Evolutionary conservation across 1,140 invertebrate species (phyloP).

Genomic region (Andricus grossulariae): DNA sequence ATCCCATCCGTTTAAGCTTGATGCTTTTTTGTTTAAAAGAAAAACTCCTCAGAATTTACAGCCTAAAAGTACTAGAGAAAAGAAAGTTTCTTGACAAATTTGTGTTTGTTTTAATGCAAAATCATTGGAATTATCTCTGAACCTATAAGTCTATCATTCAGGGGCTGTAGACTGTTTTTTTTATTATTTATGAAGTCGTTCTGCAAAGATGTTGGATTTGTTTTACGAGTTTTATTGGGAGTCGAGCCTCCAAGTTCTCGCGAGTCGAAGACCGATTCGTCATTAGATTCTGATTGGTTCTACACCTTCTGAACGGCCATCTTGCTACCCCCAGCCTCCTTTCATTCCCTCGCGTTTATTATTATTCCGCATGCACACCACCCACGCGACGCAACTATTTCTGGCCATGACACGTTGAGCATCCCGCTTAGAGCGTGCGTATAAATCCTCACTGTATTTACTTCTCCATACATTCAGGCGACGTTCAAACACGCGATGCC

Average conservation of each 20-base stretch:
- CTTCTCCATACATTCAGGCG: conserved; percentile 24
- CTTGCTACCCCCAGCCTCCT: conserved; percentile 5
- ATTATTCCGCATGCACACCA: conserved; percentile 63
- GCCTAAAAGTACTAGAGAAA: neutral
- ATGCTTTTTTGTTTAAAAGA: neutral
- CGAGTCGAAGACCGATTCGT: conserved; percentile 14
- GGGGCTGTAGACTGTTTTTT: no score
- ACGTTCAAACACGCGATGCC: conserved; percentile 15
- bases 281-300: conserved; percentile 20
- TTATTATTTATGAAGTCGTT: no score
- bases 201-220: neutral
- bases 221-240: conserved; percentile 3
- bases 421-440: conserved; percentile 5
- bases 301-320: conserved; percentile 10
- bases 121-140: neutral
- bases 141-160: neutral
- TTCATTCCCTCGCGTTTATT: conserved; percentile 42
- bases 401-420: conserved; percentile 61
- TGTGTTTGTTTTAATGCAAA: neutral
- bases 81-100: neutral
- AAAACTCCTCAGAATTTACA: neutral
- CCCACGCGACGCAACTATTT: conserved; percentile 73
- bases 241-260: neutral
- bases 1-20: neutral
- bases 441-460: conserved; percentile 19